Percentiles rank a stretch among this genome's conserved stretches.
phyloP scores from a whole-genome alignment of 1,140 invertebrate genomes.

The Drosophila sulfurigaster region DNA sequence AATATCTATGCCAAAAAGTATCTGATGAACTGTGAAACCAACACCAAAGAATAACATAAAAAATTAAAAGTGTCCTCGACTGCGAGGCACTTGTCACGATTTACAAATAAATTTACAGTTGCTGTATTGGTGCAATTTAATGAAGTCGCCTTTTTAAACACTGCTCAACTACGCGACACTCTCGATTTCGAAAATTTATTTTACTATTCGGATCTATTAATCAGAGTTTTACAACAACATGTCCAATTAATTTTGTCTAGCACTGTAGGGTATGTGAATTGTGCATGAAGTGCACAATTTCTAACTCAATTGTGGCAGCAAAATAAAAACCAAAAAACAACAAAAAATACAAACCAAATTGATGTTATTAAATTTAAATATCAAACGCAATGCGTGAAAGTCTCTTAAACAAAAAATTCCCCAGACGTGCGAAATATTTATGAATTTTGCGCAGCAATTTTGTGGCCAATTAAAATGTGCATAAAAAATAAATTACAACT shows the following conservation, averaged over 20 bases:
- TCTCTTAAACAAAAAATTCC: conserved; percentile 9
- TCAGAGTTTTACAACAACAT: too few species aligned
- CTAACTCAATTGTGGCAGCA: conserved; percentile 3
- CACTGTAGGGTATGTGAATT: too few species aligned
- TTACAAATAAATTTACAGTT: too few species aligned
- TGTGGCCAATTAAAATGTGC: conserved; percentile 39
- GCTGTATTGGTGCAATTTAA: too few species aligned
- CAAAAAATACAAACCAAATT: not conserved
- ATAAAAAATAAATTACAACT: conserved; percentile 35
- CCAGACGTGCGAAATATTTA: conserved; percentile 28
- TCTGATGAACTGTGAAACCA: not conserved
- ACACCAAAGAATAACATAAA: too few species aligned
- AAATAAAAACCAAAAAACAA: not conserved
- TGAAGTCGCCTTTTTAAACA: not conserved
- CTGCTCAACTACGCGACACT: not conserved
- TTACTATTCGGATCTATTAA: too few species aligned
- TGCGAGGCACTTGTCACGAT: not conserved
- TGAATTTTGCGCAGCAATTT: conserved; percentile 35
- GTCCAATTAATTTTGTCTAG: too few species aligned
- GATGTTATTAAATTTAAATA: conserved; percentile 25
- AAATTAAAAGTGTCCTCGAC: not conserved
- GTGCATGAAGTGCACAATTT: not conserved
- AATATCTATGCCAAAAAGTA: not conserved
- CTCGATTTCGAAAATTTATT: not conserved
- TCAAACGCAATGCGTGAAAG: conserved; percentile 4